phyloP scores from a whole-genome alignment of 2,888 invertebrate species.

The Blera fallax region DNA sequence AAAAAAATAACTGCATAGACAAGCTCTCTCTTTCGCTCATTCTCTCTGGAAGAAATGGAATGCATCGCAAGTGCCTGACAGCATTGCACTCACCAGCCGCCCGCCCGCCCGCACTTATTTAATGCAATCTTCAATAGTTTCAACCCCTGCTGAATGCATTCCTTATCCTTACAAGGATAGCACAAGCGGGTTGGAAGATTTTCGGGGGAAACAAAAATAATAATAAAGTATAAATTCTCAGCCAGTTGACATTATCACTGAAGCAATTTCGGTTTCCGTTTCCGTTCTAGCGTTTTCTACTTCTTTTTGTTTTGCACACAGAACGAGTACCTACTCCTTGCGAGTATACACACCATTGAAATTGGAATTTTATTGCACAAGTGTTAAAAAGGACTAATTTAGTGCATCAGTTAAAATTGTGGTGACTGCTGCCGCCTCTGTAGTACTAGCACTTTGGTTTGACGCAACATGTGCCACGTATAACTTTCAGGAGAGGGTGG shows the following conservation, averaged over 20 bases:
- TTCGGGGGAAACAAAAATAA: slow-evolving; percentile 57
- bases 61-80: slow-evolving; percentile 25
- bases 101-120: not conserved
- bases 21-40: too few relatives aligned
- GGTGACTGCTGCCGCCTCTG: slow-evolving; percentile 45
- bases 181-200: not conserved
- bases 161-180: slow-evolving; percentile 17
- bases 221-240: slow-evolving; percentile 71
- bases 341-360: slow-evolving; percentile 53
- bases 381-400: slow-evolving; percentile 71
- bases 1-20: slow-evolving; percentile 32
- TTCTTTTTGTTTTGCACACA: not conserved
- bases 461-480: slow-evolving; percentile 66
- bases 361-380: slow-evolving; percentile 69
- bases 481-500: slow-evolving; percentile 1
- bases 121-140: slow-evolving; percentile 28
- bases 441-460: slow-evolving; percentile 7
- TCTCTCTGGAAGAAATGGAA: slow-evolving; percentile 9
- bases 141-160: not conserved
- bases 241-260: slow-evolving; percentile 69
- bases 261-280: slow-evolving; percentile 72
- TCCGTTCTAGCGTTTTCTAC: slow-evolving; percentile 53
- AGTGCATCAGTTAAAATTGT: slow-evolving; percentile 68
- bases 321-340: not conserved
- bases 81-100: too few relatives aligned